A percentile compares a stretch with the other conserved stretches of the same genome.
phyloP scores from a whole-genome alignment of 2,888 invertebrate genomes.

The Mycalesis mineus region DNA sequence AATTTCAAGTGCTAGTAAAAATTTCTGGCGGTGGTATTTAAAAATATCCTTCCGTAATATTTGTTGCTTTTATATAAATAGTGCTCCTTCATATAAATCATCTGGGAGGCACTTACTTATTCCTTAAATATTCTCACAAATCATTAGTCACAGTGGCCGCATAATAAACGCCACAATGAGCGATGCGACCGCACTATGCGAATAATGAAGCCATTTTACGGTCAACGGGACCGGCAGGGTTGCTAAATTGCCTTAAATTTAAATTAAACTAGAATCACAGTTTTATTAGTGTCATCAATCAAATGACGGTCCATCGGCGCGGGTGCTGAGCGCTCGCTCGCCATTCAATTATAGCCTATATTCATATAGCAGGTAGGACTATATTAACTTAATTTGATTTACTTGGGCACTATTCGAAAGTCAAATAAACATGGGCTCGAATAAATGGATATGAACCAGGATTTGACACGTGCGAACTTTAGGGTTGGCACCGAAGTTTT shows the following conservation, averaged over 20 bases:
- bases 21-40: no score
- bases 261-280: conserved; percentile 77
- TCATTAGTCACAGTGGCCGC: conserved; percentile 32
- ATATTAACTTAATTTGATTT: conserved; percentile 41
- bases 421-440: conserved; percentile 72
- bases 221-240: conserved; percentile 63
- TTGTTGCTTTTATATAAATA: neutral
- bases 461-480: conserved; percentile 58
- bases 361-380: conserved; percentile 38
- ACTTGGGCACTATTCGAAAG: conserved; percentile 56
- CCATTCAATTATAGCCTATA: conserved; percentile 51
- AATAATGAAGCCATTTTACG: conserved; percentile 69
- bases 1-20: no score
- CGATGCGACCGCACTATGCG: conserved; percentile 48
- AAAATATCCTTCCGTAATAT: no score
- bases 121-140: conserved; percentile 7
- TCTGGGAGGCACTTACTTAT: neutral
- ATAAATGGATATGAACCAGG: conserved; percentile 72
- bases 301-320: conserved; percentile 63
- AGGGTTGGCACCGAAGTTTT: conserved; percentile 34
- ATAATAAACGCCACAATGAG: conserved; percentile 49
- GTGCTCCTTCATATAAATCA: neutral
- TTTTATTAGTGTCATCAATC: conserved; percentile 78
- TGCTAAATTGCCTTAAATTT: conserved; percentile 75
- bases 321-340: conserved; percentile 39